Evolutionary conservation across 2,797 vertebrate genomes (phyloP).

Genomic region (Sebastes oblongus): DNA sequence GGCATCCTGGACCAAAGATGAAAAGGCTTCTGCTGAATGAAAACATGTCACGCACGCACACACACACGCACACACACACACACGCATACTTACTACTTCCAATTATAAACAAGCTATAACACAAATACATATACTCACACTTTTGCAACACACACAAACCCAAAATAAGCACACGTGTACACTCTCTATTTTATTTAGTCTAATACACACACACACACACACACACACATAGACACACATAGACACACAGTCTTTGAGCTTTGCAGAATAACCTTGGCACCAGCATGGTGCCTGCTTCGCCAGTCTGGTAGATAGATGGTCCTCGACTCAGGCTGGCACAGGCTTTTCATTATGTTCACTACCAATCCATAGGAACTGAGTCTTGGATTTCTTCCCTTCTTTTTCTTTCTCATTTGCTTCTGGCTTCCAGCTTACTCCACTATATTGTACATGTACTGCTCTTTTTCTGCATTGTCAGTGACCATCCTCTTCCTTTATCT

Average conservation of each 20-base stretch:
- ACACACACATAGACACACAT: neutral
- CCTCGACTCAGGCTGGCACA: constrained; percentile 57
- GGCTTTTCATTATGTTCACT: constrained; percentile 67
- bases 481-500: constrained; percentile 27
- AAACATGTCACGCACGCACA: constrained; percentile 34
- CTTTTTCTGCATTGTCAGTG: constrained; percentile 36
- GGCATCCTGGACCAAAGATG: constrained; percentile 69
- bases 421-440: constrained; percentile 12
- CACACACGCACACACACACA: neutral
- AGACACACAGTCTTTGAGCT: constrained; percentile 49
- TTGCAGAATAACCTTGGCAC: constrained; percentile 75
- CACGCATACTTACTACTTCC: neutral
- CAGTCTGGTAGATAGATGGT: constrained; percentile 77
- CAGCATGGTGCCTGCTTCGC: constrained; percentile 72
- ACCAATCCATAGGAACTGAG: constrained; percentile 50
- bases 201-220: constrained; percentile 3
- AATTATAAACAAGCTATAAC: neutral
- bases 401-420: constrained; percentile 27
- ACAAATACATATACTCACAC: neutral
- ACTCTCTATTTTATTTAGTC: constrained; percentile 6
- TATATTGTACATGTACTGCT: constrained; percentile 8
- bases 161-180: constrained; percentile 6
- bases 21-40: constrained; percentile 66
- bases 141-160: constrained; percentile 15
- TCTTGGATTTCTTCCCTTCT: constrained; percentile 47